These are phyloP conservation scores for Pangasianodon gigas DNA, from an alignment of 2,113 vertebrate genomes.

Conservation along the genomic window DNA sequence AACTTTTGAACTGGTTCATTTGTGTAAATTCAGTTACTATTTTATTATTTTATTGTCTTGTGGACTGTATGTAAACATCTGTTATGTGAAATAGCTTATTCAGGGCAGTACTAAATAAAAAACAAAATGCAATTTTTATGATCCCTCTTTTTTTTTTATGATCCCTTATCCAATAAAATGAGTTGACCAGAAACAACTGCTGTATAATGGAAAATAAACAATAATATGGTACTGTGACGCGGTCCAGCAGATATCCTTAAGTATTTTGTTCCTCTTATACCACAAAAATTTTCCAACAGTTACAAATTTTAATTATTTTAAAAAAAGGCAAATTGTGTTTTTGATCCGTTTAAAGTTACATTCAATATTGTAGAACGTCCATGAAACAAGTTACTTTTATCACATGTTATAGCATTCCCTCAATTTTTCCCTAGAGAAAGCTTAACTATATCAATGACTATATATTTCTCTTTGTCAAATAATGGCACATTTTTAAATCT, in stretches of 20 bases:
- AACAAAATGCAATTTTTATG: no score
- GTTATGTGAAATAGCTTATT: no score
- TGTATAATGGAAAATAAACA: neutral
- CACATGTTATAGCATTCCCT: neutral
- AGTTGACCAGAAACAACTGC: neutral
- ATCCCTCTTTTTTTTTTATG: no score
- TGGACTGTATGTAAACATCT: no score
- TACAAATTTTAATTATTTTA: neutral
- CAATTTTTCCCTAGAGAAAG: neutral
- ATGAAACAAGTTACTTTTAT: neutral
- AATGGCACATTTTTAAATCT: neutral
- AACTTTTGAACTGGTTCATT: no score
- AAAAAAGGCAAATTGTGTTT: neutral
- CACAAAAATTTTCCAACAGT: neutral
- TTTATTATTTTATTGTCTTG: no score
- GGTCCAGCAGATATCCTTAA: neutral
- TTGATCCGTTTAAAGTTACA: neutral
- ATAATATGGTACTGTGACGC: neutral
- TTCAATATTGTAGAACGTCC: neutral
- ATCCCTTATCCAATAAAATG: neutral
- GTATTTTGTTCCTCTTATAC: neutral
- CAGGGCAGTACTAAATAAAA: no score
- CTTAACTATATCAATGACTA: neutral
- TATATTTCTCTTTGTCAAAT: neutral
- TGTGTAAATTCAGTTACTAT: no score